Evolutionary conservation across 64 coral and sea anemone genomes (phyloP).

Genomic region (Stichodactyla helianthus): DNA sequence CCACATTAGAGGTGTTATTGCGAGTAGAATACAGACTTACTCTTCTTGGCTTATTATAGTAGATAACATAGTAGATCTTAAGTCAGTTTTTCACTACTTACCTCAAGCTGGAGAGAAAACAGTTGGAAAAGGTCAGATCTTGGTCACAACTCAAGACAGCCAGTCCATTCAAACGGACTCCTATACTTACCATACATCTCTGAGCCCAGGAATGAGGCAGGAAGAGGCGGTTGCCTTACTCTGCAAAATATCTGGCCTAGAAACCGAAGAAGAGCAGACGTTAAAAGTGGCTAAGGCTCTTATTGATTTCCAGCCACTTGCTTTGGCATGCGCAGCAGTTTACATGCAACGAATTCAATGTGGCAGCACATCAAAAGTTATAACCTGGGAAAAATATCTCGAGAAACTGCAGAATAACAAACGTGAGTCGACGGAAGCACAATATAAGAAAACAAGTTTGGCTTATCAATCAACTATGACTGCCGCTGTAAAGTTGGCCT

Average conservation of each 20-base stretch:
- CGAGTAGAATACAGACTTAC: background rate
- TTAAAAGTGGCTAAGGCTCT: background rate
- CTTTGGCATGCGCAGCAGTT: background rate
- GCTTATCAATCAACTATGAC: conserved; percentile 24
- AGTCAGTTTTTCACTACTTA: background rate
- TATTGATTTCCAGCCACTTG: conserved; percentile 13
- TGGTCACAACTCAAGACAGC: conserved; percentile 10
- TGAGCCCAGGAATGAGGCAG: background rate
- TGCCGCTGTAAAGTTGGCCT: conserved; percentile 18
- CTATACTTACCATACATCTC: background rate
- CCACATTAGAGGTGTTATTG: background rate
- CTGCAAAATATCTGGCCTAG: background rate
- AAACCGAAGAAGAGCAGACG: background rate
- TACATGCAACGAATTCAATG: background rate
- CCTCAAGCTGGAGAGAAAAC: conserved; percentile 5
- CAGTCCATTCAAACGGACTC: background rate
- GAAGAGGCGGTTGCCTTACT: background rate
- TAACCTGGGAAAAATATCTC: conserved; percentile 20
- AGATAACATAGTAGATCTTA: conserved; percentile 8
- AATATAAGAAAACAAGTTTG: background rate
- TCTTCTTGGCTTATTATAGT: conserved; percentile 27
- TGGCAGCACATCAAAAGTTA: background rate
- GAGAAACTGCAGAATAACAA: conserved; percentile 2
- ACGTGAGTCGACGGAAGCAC: conserved; percentile 20
- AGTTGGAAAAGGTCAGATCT: conserved; percentile 25